These are phyloP conservation scores for Oncorhynchus clarkii DNA, from an alignment of 2,113 vertebrate genomes.

Conservation along the genomic window DNA sequence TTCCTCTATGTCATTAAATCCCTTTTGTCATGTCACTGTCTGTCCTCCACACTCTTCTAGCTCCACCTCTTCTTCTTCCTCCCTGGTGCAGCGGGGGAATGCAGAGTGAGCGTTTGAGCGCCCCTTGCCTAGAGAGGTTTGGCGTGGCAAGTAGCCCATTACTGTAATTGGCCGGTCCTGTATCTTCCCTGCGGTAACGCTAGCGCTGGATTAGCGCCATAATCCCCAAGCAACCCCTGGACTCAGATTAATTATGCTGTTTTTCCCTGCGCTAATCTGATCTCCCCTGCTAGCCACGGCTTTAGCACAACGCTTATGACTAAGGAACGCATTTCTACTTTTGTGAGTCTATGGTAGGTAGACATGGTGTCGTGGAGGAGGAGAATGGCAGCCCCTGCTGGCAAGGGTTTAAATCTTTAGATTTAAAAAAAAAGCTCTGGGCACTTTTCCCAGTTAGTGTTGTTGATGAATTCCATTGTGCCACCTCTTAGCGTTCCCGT, in stretches of 20 bases:
- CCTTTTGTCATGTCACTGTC: constrained; percentile 24
- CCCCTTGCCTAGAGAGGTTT: constrained; percentile 76
- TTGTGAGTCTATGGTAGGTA: background rate
- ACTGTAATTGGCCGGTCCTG: constrained; percentile 67
- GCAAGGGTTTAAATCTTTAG: constrained; percentile 22
- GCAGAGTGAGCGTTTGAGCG: constrained; percentile 70
- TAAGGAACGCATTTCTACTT: constrained; percentile 11
- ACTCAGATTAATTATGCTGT: constrained; percentile 56
- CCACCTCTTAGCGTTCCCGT: constrained; percentile 35
- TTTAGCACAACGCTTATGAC: constrained; percentile 37
- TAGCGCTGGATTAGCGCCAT: constrained; percentile 72
- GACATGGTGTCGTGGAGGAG: constrained; percentile 7
- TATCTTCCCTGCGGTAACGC: constrained; percentile 63
- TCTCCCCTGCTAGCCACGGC: constrained; percentile 48
- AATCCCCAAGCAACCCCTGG: constrained; percentile 50
- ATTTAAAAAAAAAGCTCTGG: constrained; percentile 53
- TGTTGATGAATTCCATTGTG: constrained; percentile 59
- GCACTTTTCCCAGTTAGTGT: constrained; percentile 51
- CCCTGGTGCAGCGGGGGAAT: constrained; percentile 66
- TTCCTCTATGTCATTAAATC: constrained; percentile 15
- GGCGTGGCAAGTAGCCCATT: constrained; percentile 77
- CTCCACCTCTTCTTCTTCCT: constrained; percentile 18
- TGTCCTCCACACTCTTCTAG: constrained; percentile 16
- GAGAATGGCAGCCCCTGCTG: constrained; percentile 26
- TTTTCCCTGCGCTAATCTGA: constrained; percentile 58